These are phyloP conservation scores for Chrysopa pallens DNA, from an alignment of 1,140 invertebrate species.

Conservation along the genomic window DNA sequence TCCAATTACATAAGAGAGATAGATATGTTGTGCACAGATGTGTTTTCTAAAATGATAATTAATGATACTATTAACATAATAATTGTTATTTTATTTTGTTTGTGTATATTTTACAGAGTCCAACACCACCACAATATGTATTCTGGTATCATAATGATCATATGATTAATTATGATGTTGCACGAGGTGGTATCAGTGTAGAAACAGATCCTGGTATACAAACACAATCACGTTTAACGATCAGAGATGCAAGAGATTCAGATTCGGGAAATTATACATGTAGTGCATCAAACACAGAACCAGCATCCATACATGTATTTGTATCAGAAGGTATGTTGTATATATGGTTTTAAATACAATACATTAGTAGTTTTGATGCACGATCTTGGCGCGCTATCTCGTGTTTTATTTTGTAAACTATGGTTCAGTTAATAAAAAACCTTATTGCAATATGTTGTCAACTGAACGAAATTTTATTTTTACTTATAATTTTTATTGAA, in stretches of 20 bases:
- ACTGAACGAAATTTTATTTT: too few species aligned
- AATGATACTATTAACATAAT: too few species aligned
- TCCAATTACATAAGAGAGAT: too few species aligned
- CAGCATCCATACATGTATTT: slow-evolving; percentile 66
- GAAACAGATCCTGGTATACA: slow-evolving; percentile 61
- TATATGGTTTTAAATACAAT: background rate
- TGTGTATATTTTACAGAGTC: slow-evolving; percentile 44
- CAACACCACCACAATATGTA: slow-evolving; percentile 64
- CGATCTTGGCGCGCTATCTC: too few species aligned
- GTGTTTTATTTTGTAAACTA: too few species aligned
- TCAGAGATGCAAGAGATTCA: slow-evolving; percentile 53
- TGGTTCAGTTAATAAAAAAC: too few species aligned
- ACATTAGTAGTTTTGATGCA: too few species aligned
- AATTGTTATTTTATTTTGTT: too few species aligned
- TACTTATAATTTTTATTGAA: too few species aligned
- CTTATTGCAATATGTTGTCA: too few species aligned
- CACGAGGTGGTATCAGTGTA: slow-evolving; percentile 57
- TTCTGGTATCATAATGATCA: slow-evolving; percentile 76
- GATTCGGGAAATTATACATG: slow-evolving; percentile 78
- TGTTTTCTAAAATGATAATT: too few species aligned
- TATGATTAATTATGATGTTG: slow-evolving; percentile 74
- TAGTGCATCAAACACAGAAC: slow-evolving; percentile 65
- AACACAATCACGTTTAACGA: slow-evolving; percentile 61
- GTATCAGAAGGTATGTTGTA: slow-evolving; percentile 57
- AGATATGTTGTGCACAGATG: too few species aligned